Percentiles rank a stretch among this genome's conserved stretches.
These are phyloP conservation scores for Coccyzus lansbergi DNA, from an alignment of 2,797 vertebrate genomes.

Conservation along the genomic window DNA sequence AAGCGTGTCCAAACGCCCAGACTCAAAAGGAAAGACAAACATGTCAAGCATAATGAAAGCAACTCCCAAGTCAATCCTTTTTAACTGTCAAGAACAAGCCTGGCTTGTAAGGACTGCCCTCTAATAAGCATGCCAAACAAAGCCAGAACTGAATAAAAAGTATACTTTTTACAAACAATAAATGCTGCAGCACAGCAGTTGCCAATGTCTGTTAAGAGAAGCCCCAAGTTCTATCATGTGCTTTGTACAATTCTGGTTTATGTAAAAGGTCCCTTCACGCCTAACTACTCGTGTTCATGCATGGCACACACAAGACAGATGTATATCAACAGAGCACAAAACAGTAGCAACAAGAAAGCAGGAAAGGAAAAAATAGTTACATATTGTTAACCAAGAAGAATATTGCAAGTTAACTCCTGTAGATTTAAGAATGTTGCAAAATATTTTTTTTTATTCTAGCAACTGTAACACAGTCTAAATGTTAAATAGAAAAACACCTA, in stretches of 20 bases:
- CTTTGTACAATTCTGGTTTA: not conserved
- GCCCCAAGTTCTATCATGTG: not conserved
- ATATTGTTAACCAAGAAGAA: not conserved
- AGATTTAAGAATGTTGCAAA: not conserved
- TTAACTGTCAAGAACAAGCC: not conserved
- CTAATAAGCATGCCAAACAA: not conserved
- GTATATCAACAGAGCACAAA: not conserved
- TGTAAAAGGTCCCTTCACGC: not conserved
- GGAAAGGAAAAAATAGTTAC: not conserved
- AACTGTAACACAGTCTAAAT: not conserved
- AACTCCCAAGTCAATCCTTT: not conserved
- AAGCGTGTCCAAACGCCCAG: not conserved
- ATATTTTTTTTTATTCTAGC: not conserved
- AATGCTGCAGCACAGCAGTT: not conserved
- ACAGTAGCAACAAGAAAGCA: not conserved
- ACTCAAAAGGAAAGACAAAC: not conserved
- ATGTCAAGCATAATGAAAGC: not conserved
- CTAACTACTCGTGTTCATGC: not conserved
- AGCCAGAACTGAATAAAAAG: not conserved
- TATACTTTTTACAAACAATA: not conserved
- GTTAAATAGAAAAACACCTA: not conserved
- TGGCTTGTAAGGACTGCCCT: not conserved
- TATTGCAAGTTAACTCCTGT: not conserved
- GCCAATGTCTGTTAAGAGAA: not conserved
- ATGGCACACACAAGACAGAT: not conserved